Base-by-base conservation (phyloP, 2,888 invertebrate genomes). In the Aphidoletes aphidimyza region DNA sequence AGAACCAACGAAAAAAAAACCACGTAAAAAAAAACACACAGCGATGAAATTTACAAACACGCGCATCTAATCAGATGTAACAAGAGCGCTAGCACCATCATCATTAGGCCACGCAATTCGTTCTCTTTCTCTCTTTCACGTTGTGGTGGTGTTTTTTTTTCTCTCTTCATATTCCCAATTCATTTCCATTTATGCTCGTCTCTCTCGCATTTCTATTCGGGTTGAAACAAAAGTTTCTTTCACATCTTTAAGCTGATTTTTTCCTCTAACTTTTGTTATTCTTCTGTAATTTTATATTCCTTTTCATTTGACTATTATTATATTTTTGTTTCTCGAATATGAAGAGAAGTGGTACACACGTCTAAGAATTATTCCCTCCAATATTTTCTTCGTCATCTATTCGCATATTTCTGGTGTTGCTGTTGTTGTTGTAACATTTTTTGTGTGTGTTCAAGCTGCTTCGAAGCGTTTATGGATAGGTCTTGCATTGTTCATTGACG, bases 21-120 rank as follows among this genome's bases (percentile, higher is more conserved):
- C n/a, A 26, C 1, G 5, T 2, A n/a, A 54, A 26, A 3, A 54
- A 26, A n/a, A 54, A 26, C 3, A n/a, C n/a, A n/a, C n/a, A 26
- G 22, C 14, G 22, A 54, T 22, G 11, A 54, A 54, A 54, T 54
- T 54, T 54, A 54, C 54, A 54, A 54, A 54, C 54, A 54, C 54
- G 54, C 54, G 22, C 54, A 54, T 54, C 54, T 26, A 54, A 54
- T 54, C 54, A 54, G 54, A 54, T 54, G 54, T 54, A 54, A 54
- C 54, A 54, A 54, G 69, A 69, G 69, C 69, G 34, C 69, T 14
- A 69, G 69, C 30, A 69, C 69, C 69, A 69, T 69, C 69, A 34
- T 69, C 69, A 69, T 69, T 69, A 30, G 69, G 69, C 69, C 69
- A 69, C 26, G 69, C 69, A 69, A 30, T 69, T n/a, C n/a, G n/a